These are phyloP conservation scores for Schizotus pectinicornis DNA, from an alignment of 2,888 invertebrate genomes.

Conservation along the genomic window DNA sequence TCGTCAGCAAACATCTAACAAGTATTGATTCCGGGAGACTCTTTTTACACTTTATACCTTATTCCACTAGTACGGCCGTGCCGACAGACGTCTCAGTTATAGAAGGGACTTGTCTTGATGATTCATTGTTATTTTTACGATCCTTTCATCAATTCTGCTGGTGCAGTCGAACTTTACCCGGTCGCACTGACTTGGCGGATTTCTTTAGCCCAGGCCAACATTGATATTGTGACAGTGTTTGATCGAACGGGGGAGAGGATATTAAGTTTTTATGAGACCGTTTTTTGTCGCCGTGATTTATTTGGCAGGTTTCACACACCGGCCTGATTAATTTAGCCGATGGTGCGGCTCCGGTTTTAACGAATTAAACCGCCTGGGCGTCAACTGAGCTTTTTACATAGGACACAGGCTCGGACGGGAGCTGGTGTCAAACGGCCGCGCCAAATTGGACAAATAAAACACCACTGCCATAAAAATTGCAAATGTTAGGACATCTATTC, in stretches of 20 bases:
- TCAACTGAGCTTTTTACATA: too few relatives aligned
- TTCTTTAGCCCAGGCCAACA: slow-evolving; percentile 12
- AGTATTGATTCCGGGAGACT: slow-evolving; percentile 32
- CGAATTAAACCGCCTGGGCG: too few relatives aligned
- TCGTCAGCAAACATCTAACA: slow-evolving; percentile 32
- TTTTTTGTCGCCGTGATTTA: slow-evolving; percentile 26
- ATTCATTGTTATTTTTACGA: slow-evolving; percentile 30
- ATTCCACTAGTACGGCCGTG: slow-evolving; percentile 8
- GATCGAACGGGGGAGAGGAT: slow-evolving; percentile 14
- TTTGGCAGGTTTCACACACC: slow-evolving; percentile 23
- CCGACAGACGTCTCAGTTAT: slow-evolving; percentile 21
- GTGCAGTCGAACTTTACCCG: slow-evolving; percentile 2
- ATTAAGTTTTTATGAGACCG: slow-evolving; percentile 29
- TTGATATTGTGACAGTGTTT: slow-evolving; percentile 16
- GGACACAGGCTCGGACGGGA: too few relatives aligned
- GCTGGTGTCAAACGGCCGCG: too few relatives aligned
- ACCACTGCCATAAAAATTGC: too few relatives aligned
- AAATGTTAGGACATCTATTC: too few relatives aligned
- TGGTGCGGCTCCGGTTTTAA: not conserved
- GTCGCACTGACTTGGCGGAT: slow-evolving; percentile 28
- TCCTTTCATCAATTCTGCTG: slow-evolving; percentile 17
- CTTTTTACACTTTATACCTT: slow-evolving; percentile 27
- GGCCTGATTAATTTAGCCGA: slow-evolving; percentile 19
- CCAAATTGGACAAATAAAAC: too few relatives aligned
- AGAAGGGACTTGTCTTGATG: slow-evolving; percentile 24